Evolutionary conservation across 30 jellyfish, hydroid and myxozoan genomes (phyloP), one percentile per base, ranked within the genome.

Genomic region (Chironex yamaguchii): DNA sequence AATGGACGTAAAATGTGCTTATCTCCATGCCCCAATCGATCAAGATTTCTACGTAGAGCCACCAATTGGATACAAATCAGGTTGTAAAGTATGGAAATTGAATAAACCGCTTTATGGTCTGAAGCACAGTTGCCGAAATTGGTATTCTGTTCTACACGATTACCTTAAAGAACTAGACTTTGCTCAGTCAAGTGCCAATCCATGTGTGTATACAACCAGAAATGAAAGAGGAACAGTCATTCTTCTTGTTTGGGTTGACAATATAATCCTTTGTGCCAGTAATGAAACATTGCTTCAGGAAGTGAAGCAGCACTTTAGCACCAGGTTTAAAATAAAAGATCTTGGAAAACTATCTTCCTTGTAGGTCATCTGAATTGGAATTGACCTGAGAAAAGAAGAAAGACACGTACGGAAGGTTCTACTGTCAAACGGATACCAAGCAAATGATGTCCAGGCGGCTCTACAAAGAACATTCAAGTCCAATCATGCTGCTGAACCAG

Each of bases 51-150:
- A 26, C 58, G 86, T 71, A 4, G 29, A 70, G 29, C 92, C 42
- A 70, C 93, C 93, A 20, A 22, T 24, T 23, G 93, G 93, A 14
- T 80, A 80, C 86, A 29, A 65, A 64, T 32, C 48, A 4, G 62
- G 31, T 0, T 6, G 29, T 33, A 4, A 0, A n/a, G 96, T 75
- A 1, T 86, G 96, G 96, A 88, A 88, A 31, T 52, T 88, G 64
- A 79, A 88, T n/a, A 88, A 67, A 31, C 79, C 96, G 4, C 54
- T 88, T 0, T 77, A 88, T 75, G 95, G 96, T 13, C 89, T 88
- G 27, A 78, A 79, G 52, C 96, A 88, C 28, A 88, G 94, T 52
- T 93, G 96, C 9, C 25, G 96, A 12, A 88, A 88, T 52, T 88
- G 96, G 89, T 71, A 88, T 2, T 0, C 21, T 0, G 0, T 50